Percentiles rank a stretch among this genome's conserved stretches.
Evolutionary conservation across 2,888 invertebrate genomes (phyloP).

Genomic region (Conchocele bisecta): DNA sequence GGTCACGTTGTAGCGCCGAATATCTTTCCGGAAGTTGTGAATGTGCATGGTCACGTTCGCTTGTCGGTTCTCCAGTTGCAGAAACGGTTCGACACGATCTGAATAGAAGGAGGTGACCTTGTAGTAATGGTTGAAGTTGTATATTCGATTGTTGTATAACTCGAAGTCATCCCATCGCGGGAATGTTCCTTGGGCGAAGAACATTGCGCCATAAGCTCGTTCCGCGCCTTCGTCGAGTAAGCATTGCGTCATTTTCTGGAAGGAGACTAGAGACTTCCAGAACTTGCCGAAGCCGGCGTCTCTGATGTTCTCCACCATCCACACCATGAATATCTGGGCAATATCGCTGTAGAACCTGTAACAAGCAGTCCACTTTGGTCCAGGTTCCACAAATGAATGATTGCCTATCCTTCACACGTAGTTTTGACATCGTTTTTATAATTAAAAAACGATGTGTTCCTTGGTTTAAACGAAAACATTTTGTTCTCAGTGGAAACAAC

Average conservation of each 20-base stretch:
- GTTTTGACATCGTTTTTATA: no score
- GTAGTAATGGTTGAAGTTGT: conserved; percentile 90
- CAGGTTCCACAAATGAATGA: no score
- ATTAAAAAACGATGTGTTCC: no score
- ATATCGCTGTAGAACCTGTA: conserved; percentile 69
- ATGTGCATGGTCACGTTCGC: conserved; percentile 60
- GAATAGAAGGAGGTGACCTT: conserved; percentile 92
- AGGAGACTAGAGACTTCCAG: conserved; percentile 87
- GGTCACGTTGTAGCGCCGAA: conserved; percentile 52
- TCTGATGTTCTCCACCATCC: conserved; percentile 67
- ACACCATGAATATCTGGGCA: conserved; percentile 67
- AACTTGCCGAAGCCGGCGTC: conserved; percentile 66
- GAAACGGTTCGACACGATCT: conserved; percentile 86
- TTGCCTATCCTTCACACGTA: no score
- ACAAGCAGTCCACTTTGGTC: conserved; percentile 62
- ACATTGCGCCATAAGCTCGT: conserved; percentile 93
- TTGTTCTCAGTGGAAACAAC: no score
- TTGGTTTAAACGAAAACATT: no score
- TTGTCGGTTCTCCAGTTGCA: conserved; percentile 11
- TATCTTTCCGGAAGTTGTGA: conserved; percentile 83
- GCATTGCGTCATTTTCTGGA: conserved; percentile 92
- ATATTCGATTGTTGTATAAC: conserved; percentile 90
- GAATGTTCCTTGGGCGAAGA: conserved; percentile 90
- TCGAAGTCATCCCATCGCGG: conserved; percentile 88
- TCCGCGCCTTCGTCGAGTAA: conserved; percentile 94